Evolutionary conservation across 2,888 invertebrate species (phyloP).

Genomic region (Mythimna loreyi): DNA sequence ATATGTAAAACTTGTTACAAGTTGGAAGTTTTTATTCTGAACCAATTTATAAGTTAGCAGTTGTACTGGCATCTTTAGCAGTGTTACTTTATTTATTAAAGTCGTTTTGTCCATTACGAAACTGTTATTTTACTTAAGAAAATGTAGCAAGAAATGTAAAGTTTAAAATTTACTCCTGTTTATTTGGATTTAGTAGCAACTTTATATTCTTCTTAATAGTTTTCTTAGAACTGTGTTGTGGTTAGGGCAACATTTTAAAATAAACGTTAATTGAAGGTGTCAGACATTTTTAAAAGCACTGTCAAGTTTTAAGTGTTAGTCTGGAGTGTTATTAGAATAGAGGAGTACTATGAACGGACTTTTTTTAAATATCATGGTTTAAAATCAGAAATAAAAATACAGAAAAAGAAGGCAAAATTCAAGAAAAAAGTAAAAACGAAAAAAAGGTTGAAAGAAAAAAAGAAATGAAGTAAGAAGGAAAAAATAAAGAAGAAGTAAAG

Average conservation of each 20-base stretch:
- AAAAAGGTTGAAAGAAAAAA: too few relatives aligned
- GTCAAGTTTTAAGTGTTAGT: neutral
- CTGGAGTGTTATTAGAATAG: neutral
- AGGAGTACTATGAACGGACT: neutral
- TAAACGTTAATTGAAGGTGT: neutral
- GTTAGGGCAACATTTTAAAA: neutral
- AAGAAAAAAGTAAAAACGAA: too few relatives aligned
- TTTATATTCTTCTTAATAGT: slow-evolving; percentile 23
- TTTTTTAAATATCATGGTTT: too few relatives aligned
- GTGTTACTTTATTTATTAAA: slow-evolving; percentile 57
- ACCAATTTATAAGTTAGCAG: slow-evolving; percentile 55
- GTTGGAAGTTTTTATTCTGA: slow-evolving; percentile 46
- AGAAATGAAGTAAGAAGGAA: too few relatives aligned
- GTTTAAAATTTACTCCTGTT: slow-evolving; percentile 42
- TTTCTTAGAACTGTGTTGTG: slow-evolving; percentile 15
- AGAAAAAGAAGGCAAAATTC: too few relatives aligned
- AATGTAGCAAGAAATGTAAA: slow-evolving; percentile 45
- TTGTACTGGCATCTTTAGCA: slow-evolving; percentile 36
- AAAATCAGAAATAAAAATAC: too few relatives aligned
- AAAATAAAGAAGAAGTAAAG: too few relatives aligned
- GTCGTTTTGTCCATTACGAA: slow-evolving; percentile 49
- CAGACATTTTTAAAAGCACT: neutral
- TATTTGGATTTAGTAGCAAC: slow-evolving; percentile 44
- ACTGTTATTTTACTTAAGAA: slow-evolving; percentile 38
- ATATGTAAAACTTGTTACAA: slow-evolving; percentile 46